A percentile compares a stretch with the other conserved stretches of the same genome.
phyloP scores from a whole-genome alignment of 2,113 vertebrate species.

The Rhynchomys soricoides region DNA sequence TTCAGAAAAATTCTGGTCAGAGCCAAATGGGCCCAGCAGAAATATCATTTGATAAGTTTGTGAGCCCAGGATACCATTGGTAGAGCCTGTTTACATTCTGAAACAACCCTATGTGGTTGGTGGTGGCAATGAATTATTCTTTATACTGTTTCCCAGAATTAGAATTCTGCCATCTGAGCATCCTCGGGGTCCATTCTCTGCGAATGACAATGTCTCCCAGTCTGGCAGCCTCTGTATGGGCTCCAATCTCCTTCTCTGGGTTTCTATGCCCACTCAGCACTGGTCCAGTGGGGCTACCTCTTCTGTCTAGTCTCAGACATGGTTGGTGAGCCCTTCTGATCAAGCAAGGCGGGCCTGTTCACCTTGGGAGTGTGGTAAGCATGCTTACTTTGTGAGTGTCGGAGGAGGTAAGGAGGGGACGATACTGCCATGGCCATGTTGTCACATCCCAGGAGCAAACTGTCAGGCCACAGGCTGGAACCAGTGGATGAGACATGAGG shows the following conservation, averaged over 20 bases:
- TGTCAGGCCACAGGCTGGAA: fast-evolving
- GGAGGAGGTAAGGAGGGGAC: neutral
- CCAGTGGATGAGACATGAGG: neutral
- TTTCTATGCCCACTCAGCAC: neutral
- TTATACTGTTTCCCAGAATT: fast-evolving
- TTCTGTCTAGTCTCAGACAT: neutral
- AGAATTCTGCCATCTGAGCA: neutral
- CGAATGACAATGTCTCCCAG: neutral
- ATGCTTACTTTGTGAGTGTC: neutral
- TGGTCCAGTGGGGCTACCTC: neutral
- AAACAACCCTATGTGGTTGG: neutral
- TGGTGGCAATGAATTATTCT: neutral
- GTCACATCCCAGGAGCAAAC: neutral
- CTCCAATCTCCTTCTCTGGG: neutral
- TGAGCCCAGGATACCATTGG: neutral
- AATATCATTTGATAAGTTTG: neutral
- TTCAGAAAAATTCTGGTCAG: neutral
- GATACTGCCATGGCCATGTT: too few species aligned
- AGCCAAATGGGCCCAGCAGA: neutral
- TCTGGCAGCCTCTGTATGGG: too few species aligned
- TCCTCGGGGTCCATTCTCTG: neutral
- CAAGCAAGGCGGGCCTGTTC: neutral
- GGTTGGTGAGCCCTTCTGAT: neutral
- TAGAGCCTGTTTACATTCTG: neutral
- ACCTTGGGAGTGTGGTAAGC: neutral